Base-by-base conservation (phyloP, 2,797 vertebrate genomes). In the Takifugu rubripes region DNA sequence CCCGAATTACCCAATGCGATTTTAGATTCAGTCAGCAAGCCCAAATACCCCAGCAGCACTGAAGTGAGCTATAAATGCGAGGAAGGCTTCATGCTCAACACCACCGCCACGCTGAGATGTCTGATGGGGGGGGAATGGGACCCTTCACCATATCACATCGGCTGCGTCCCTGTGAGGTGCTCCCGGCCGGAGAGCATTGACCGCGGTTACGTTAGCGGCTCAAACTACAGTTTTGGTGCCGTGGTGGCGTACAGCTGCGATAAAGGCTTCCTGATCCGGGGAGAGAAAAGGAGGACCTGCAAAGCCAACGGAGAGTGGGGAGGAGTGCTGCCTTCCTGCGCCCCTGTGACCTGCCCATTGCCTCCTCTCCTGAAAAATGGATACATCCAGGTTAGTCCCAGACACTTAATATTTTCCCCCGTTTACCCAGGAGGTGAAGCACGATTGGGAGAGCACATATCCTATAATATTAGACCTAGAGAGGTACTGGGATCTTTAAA, bases 171-270 rank as follows among this genome's bases (percentile, higher is more conserved):
- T 0, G 89, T 99, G 57, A 94, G 97, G 70, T 99, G 97, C 1
- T 94, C 95, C 77, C 92, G 90, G 68, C 97, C 97, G 0, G 87
- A 91, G 0, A 76, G 67, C 69, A 92, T 98, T 6, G 89, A 81
- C 59, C 90, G 93, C 27, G 97, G 97, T 51, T 95, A 98, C 9
- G 91, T 95, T 1, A 98, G 88, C 12, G 97, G 96, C 5, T 84
- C 87, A 7, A 94, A 98, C 88, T 98, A 98, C 79, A 98, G 93
- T 70, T 99, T 99, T 53, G 97, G 96, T 61, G 94, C 97, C 0
- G 68, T 97, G 63, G 92, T 99, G 72, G 97, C 97, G 1, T 99
- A 99, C 52, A 97, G 94, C 87, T 99, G 97, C 77, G 90, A 93
- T 75, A 94, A 90, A 24, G 97, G 97, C 0, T 99, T 93, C 82